Evolutionary conservation across 2,797 vertebrate species (phyloP).

Genomic region (Typhlichthys eigenmanni): DNA sequence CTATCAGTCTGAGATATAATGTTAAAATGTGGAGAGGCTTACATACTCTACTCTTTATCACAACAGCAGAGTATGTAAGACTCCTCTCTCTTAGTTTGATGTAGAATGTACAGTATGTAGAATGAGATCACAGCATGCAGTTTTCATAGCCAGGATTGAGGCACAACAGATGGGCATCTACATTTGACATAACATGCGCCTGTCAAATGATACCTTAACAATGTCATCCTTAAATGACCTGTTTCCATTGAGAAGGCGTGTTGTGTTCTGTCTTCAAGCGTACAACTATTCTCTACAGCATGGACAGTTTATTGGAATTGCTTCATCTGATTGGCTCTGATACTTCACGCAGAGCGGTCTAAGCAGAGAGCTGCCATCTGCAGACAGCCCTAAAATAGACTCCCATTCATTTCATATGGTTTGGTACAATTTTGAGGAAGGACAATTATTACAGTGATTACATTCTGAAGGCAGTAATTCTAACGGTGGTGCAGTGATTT

Average conservation of each 20-base stretch:
- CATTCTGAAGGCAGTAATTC: conserved; percentile 49
- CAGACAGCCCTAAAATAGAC: conserved; percentile 45
- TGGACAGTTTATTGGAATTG: background rate
- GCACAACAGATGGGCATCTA: conserved; percentile 18
- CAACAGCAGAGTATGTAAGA: too few relatives aligned
- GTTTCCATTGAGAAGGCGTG: too few relatives aligned
- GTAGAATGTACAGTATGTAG: conserved; percentile 22
- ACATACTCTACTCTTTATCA: too few relatives aligned
- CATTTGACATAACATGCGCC: too few relatives aligned
- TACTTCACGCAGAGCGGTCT: conserved; percentile 6
- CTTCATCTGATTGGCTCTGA: too few relatives aligned
- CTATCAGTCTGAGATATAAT: too few relatives aligned
- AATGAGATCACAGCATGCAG: conserved; percentile 67
- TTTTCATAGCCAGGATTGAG: conserved; percentile 66
- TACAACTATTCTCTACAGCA: too few relatives aligned
- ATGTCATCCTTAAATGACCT: too few relatives aligned
- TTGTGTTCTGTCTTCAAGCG: too few relatives aligned
- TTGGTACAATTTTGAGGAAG: conserved; percentile 25
- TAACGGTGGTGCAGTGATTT: background rate
- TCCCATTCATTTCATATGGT: conserved; percentile 34
- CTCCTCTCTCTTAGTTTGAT: too few relatives aligned
- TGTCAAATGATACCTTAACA: too few relatives aligned
- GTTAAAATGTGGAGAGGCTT: too few relatives aligned
- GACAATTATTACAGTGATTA: conserved; percentile 66
- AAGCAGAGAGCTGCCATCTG: conserved; percentile 38